Evolutionary conservation across 2,797 vertebrate species (phyloP), one percentile per base, ranked within the genome.

Genomic region (Macropodus opercularis): DNA sequence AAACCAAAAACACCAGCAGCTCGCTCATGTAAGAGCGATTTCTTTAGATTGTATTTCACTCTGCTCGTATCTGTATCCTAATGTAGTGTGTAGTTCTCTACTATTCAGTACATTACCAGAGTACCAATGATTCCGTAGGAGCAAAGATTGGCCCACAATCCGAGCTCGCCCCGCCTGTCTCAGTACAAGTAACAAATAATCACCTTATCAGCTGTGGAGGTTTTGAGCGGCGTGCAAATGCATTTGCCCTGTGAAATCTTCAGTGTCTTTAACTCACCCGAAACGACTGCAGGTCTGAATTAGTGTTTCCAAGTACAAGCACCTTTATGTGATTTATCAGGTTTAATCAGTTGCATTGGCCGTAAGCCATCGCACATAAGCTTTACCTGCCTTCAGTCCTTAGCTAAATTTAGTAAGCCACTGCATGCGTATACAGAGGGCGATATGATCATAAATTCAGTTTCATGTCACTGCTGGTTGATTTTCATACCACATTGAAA

Each of bases 241-340:
- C 63, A 61, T n/a, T n/a, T n/a, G 55, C 55, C 60, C 72, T 80
- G 62, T 71, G 57, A 69, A 71, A 35, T 44, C 47, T 49, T 56
- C 48, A 8, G 18, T 2, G 18, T 39, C 54, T 51, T 24, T 8
- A 23, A 40, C 41, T 34, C 34, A 27, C 34, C 2, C 21, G 18
- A 64, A 39, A 52, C 31, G 1, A 46, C 57, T 26, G 13, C 14
- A 27, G 18, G n/a, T 44, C 53, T 56, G 12, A 56, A 59, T 43
- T 23, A 46, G 8, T 15, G 2, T n/a, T 9, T 3, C 21, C 11
- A 62, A 15, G 23, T 41, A 66, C 70, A 69, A 44, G 17, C 6
- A n/a, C 3, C 21, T 38, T 18, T 48, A 26, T 26, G 1, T 26
- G 26, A 6, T 26, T 24, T 51, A 27, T 39, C 36, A 49, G 6